Evolutionary conservation across 2,797 vertebrate genomes (phyloP).

Genomic region (Liasis olivaceus): DNA sequence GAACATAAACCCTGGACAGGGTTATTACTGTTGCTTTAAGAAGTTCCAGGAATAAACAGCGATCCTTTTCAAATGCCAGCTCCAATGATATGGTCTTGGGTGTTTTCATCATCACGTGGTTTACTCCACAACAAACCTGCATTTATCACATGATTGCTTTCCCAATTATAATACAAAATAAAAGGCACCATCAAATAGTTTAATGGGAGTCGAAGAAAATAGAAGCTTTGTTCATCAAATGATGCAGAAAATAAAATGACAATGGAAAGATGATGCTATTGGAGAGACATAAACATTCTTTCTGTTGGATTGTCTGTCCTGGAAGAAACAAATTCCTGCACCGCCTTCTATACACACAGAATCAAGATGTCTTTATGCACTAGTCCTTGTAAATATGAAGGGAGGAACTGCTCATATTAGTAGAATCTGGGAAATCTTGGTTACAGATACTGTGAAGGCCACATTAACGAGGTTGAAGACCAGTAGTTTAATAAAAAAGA

Average conservation of each 20-base stretch:
- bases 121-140: constrained; percentile 69
- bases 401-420: constrained; percentile 25
- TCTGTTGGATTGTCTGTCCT: constrained; percentile 41
- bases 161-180: constrained; percentile 77
- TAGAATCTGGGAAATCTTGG: constrained; percentile 12
- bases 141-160: constrained; percentile 75
- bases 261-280: constrained; percentile 44
- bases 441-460: background rate
- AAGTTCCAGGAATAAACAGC: background rate
- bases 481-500: constrained; percentile 46
- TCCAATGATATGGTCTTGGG: constrained; percentile 1
- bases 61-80: background rate
- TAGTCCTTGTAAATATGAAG: background rate
- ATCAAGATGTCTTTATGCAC: background rate
- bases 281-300: constrained; percentile 50
- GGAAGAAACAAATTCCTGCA: background rate
- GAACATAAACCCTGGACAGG: background rate
- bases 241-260: constrained; percentile 76
- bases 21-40: background rate
- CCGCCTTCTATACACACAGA: background rate
- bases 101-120: constrained; percentile 62
- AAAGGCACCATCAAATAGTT: constrained; percentile 75
- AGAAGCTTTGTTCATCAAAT: constrained; percentile 73
- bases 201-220: constrained; percentile 76
- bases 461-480: constrained; percentile 49